Evolutionary conservation across 2,113 vertebrate genomes (phyloP).

Genomic region (Plecturocebus donacophilus): DNA sequence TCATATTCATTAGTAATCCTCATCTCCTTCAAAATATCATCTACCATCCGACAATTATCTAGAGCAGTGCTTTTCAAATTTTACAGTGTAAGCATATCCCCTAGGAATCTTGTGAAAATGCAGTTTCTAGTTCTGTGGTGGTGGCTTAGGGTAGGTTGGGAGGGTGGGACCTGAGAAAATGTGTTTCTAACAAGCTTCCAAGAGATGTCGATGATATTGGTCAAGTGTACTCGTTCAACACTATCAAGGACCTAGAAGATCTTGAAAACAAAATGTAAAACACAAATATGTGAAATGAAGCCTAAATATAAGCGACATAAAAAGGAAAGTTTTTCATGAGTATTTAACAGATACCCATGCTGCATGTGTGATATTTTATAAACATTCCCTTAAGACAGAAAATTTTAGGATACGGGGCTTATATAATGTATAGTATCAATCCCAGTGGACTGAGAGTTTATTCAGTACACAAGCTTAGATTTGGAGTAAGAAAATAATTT

Average conservation of each 20-base stretch:
- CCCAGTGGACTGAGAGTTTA: not conserved
- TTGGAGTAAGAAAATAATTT: constrained; percentile 44
- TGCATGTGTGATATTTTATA: not conserved
- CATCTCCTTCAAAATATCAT: constrained; percentile 6
- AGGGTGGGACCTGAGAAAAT: not conserved
- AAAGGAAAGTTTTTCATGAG: not conserved
- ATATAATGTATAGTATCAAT: not conserved
- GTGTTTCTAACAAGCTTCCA: not conserved
- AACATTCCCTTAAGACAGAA: not conserved
- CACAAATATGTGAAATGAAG: constrained; percentile 11
- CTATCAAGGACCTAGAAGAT: not conserved
- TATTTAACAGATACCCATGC: not conserved
- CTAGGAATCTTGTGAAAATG: not conserved
- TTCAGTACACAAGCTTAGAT: not conserved
- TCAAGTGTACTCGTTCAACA: not conserved
- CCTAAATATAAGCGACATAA: not conserved
- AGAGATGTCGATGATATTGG: not conserved
- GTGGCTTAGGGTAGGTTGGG: not conserved
- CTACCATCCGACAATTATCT: not conserved
- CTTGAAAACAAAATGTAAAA: constrained; percentile 36
- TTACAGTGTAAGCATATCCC: not conserved
- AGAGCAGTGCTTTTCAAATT: not conserved
- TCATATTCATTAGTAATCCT: not conserved
- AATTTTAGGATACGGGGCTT: not conserved
- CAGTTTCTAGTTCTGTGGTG: not conserved